Evolutionary conservation across 2,888 invertebrate genomes (phyloP).

Genomic region (Ramazzottius varieornatus): DNA sequence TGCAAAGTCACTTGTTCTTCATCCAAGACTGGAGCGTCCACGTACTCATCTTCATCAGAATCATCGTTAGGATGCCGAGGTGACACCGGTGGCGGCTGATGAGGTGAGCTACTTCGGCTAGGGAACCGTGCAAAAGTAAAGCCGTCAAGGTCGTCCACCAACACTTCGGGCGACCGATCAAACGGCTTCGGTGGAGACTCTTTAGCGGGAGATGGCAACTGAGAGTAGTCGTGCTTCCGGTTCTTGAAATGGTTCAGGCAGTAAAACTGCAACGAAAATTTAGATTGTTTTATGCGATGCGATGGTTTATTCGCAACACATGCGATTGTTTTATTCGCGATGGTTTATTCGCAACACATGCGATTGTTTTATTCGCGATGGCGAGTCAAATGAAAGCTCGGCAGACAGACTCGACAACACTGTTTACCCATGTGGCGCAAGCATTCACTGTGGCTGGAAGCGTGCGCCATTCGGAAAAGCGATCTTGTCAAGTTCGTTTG

Average conservation of each 20-base stretch:
- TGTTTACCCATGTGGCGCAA: no score
- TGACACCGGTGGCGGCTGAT: not conserved
- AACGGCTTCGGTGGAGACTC: not conserved
- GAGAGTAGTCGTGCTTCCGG: not conserved
- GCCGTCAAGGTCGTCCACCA: not conserved
- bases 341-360: no score
- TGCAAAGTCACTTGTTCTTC: slow-evolving; percentile 86
- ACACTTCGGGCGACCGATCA: not conserved
- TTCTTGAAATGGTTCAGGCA: not conserved
- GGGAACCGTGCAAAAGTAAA: not conserved
- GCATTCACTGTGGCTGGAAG: no score
- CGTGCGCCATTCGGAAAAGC: no score
- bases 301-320: no score
- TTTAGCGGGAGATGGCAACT: not conserved
- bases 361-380: no score
- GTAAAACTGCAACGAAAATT: not conserved
- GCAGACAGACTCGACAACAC: no score
- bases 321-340: no score
- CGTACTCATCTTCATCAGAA: not conserved
- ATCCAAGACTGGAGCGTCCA: slow-evolving; percentile 39
- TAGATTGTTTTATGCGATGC: no score
- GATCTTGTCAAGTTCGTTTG: no score
- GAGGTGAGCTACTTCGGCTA: not conserved
- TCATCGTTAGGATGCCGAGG: not conserved
- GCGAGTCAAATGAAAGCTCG: no score